Percentiles rank a stretch among this genome's conserved stretches.
These are phyloP conservation scores for Channa argus DNA, from an alignment of 2,113 vertebrate species.

Conservation along the genomic window DNA sequence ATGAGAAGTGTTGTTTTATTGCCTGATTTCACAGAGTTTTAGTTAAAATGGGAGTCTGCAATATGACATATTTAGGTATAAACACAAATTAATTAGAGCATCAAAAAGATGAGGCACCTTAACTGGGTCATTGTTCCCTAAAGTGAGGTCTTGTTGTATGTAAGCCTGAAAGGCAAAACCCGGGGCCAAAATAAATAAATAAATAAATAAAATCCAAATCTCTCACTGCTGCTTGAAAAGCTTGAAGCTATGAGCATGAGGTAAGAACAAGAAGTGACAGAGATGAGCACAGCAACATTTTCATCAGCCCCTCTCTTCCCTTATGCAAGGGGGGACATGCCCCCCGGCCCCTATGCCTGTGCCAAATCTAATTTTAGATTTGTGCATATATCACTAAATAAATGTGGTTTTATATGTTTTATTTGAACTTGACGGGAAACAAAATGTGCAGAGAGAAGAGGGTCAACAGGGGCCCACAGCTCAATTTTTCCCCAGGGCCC, in stretches of 20 bases:
- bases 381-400: neutral
- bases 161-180: constrained; percentile 23
- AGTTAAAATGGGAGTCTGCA: constrained; percentile 1
- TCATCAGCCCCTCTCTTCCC: neutral
- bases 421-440: constrained; percentile 18
- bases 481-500: neutral
- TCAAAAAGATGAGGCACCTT: neutral
- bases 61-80: neutral
- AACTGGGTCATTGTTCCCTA: neutral
- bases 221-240: neutral
- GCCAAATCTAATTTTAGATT: neutral
- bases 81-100: neutral
- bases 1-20: constrained; percentile 27
- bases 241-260: neutral
- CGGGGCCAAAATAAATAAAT: neutral
- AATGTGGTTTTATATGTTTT: neutral
- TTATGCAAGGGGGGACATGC: neutral
- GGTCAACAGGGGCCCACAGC: neutral
- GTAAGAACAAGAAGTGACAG: constrained; percentile 1
- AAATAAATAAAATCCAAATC: neutral
- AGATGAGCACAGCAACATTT: constrained; percentile 10
- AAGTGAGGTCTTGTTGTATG: too few relatives aligned
- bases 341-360: neutral
- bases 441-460: neutral
- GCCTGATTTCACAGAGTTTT: constrained; percentile 18